These are phyloP conservation scores for Ditylenchus dipsaci DNA, from an alignment of 1,140 invertebrate genomes.

Conservation along the genomic window DNA sequence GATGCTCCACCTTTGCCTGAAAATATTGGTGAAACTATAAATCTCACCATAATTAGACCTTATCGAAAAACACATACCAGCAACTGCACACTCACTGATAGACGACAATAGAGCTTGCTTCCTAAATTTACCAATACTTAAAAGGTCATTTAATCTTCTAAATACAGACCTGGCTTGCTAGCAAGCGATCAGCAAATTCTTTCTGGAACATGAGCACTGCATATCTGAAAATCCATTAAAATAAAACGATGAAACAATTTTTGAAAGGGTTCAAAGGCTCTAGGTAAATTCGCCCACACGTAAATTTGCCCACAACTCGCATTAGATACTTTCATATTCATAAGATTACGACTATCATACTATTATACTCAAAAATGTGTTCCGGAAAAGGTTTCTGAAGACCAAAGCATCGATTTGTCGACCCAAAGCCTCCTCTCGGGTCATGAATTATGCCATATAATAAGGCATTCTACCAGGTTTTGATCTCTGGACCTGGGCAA, in stretches of 20 bases:
- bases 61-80: conserved; percentile 70
- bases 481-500: no score
- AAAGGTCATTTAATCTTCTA: no score
- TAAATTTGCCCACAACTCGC: no score
- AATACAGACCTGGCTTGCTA: conserved; percentile 80
- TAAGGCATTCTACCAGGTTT: no score
- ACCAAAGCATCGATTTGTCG: no score
- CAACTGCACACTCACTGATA: conserved; percentile 93
- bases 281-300: no score
- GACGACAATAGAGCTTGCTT: conserved; percentile 90
- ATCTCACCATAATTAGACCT: background rate
- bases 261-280: no score
- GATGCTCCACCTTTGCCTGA: conserved; percentile 66
- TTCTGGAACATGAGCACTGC: conserved; percentile 97
- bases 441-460: no score
- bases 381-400: no score
- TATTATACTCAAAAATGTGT: no score
- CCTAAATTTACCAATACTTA: no score
- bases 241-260: conserved; percentile 17
- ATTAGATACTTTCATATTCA: conserved; percentile 9
- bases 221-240: conserved; percentile 69
- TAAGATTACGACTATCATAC: background rate
- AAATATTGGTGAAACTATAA: background rate
- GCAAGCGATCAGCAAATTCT: conserved; percentile 93
- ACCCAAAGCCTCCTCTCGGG: no score